phyloP scores from a whole-genome alignment of 2,888 invertebrate genomes.

The Euplexia lucipara region DNA sequence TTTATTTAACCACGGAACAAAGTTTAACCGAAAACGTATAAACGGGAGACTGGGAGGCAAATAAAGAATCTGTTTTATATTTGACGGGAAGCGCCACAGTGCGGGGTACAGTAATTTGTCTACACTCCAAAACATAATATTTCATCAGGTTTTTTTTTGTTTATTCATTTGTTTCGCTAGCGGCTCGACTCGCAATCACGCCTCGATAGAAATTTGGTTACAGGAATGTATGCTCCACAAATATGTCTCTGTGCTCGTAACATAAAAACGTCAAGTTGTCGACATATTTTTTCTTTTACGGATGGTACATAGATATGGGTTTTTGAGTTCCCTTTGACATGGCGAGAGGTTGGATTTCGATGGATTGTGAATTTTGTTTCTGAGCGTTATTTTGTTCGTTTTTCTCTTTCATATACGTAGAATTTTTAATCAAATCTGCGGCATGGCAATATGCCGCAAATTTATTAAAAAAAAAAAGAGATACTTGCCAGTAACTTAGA shows the following conservation, averaged over 20 bases:
- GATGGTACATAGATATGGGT: conserved; percentile 29
- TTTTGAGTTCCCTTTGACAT: conserved; percentile 52
- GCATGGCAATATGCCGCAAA: neutral
- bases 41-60: conserved; percentile 60
- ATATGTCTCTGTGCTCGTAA: conserved; percentile 45
- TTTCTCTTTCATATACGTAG: neutral
- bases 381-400: neutral
- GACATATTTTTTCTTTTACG: conserved; percentile 36
- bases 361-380: conserved; percentile 28
- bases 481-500: too few species aligned
- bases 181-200: conserved; percentile 62
- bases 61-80: conserved; percentile 67
- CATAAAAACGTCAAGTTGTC: conserved; percentile 58
- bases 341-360: conserved; percentile 32
- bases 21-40: conserved; percentile 65
- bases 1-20: conserved; percentile 68
- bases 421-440: neutral
- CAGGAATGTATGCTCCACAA: conserved; percentile 46
- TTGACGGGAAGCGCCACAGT: conserved; percentile 61
- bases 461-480: too few species aligned
- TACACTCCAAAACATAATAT: conserved; percentile 67
- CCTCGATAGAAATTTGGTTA: conserved; percentile 64
- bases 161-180: conserved; percentile 61
- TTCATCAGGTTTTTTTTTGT: conserved; percentile 63
- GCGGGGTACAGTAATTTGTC: conserved; percentile 63